A percentile compares a stretch with the other conserved stretches of the same genome.
phyloP scores from a whole-genome alignment of 2,797 vertebrate genomes.

The Tokudaia muenninki region DNA sequence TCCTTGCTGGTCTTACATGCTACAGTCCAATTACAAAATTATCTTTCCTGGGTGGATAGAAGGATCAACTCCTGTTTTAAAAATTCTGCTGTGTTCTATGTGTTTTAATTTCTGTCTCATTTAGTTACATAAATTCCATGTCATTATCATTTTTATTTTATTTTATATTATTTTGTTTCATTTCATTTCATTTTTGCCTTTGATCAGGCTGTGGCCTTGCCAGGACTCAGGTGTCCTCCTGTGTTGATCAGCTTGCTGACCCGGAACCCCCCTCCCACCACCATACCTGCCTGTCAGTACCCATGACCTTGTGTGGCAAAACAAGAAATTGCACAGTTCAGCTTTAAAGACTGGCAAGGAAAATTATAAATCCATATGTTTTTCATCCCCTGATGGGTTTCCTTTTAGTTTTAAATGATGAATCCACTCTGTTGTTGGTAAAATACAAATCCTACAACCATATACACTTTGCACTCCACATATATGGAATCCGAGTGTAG shows the following conservation, averaged over 20 bases:
- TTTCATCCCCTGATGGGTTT: not conserved
- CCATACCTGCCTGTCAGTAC: not conserved
- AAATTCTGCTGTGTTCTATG: constrained; percentile 49
- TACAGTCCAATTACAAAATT: constrained; percentile 23
- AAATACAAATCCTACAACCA: not conserved
- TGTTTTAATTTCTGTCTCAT: constrained; percentile 47
- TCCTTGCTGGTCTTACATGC: constrained; percentile 49
- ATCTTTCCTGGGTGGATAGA: constrained; percentile 26
- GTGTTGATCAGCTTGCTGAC: not conserved
- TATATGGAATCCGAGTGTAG: not conserved
- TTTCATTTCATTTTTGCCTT: constrained; percentile 16
- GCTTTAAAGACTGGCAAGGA: not conserved
- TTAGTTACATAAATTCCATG: constrained; percentile 51
- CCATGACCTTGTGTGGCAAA: not conserved
- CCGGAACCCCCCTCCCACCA: not conserved
- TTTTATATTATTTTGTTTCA: too few relatives aligned
- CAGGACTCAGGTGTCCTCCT: not conserved
- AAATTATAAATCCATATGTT: not conserved
- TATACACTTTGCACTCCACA: not conserved
- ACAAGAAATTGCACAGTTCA: not conserved
- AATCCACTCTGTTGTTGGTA: not conserved
- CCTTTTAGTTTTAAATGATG: constrained; percentile 15
- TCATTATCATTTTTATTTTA: not conserved
- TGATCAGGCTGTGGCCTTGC: constrained; percentile 8
- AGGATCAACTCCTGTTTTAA: constrained; percentile 31